Conservation (phyloP, 2,113 vertebrate species). For the Paradoxurus hermaphroditus region DNA sequence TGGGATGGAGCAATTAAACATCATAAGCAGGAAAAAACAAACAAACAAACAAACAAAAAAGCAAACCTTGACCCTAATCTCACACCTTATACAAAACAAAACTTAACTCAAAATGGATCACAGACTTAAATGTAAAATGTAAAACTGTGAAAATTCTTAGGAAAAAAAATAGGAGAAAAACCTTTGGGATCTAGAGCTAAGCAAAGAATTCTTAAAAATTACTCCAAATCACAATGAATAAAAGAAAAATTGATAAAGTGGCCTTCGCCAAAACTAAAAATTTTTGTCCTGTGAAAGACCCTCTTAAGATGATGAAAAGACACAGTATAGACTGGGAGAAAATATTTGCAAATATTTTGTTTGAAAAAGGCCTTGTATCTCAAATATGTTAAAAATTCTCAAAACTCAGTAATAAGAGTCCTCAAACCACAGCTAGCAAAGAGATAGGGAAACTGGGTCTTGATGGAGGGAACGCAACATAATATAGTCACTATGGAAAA, state of each 20-base stretch:
- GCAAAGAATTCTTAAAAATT: neutral
- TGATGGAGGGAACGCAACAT: neutral
- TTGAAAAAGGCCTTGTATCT: neutral
- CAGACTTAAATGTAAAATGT: neutral
- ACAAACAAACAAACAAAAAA: neutral
- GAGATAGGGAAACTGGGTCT: neutral
- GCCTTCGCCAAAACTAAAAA: neutral
- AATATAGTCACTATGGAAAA: neutral
- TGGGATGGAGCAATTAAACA: neutral
- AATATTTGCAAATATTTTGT: conserved; percentile 2
- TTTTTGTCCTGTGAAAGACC: neutral
- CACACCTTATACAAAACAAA: neutral
- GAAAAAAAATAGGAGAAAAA: neutral
- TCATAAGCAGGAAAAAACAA: neutral
- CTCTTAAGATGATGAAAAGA: neutral
- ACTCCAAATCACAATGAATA: neutral
- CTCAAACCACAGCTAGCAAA: neutral
- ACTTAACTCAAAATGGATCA: neutral
- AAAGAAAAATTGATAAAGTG: neutral
- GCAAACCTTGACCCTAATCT: neutral
- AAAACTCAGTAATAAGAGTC: neutral
- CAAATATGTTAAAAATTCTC: neutral
- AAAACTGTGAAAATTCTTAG: neutral
- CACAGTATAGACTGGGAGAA: neutral
- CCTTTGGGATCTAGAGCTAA: neutral